Conservation (phyloP, 2,113 vertebrate species). For the Erinaceus europaeus region DNA sequence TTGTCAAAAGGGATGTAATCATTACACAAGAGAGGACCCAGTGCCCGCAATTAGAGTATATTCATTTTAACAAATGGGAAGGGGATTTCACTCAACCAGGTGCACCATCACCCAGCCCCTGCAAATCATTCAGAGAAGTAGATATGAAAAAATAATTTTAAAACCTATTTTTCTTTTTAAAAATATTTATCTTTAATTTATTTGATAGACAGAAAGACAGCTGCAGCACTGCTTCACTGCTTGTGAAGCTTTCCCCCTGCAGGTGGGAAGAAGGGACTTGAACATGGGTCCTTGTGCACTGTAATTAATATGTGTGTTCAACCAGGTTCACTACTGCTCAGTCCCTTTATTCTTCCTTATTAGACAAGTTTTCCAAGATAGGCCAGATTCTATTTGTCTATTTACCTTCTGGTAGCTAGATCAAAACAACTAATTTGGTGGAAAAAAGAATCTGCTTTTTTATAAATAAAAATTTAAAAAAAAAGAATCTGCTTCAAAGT, state of each 20-base stretch:
- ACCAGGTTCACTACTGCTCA: no score
- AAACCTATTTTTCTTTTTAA: no score
- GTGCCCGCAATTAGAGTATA: not conserved
- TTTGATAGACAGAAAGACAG: no score
- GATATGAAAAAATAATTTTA: not conserved
- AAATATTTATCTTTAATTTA: no score
- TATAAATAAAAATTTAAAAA: no score
- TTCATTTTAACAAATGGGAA: not conserved
- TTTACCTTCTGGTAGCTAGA: not conserved
- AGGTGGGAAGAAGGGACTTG: no score
- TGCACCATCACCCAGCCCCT: no score
- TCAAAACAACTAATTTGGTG: not conserved
- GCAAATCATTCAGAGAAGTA: not conserved
- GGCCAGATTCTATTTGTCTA: not conserved
- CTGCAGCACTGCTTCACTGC: no score
- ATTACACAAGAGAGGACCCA: not conserved
- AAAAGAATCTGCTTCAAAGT: not conserved
- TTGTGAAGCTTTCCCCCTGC: no score
- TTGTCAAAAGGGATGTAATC: not conserved
- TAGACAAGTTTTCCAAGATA: not conserved
- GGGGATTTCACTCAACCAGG: no score
- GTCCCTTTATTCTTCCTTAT: slow-evolving; percentile 31
- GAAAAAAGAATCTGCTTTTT: not conserved
- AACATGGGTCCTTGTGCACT: no score
- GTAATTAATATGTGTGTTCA: no score